phyloP scores from a whole-genome alignment of 2,113 vertebrate species.

The Melanerpes formicivorus region DNA sequence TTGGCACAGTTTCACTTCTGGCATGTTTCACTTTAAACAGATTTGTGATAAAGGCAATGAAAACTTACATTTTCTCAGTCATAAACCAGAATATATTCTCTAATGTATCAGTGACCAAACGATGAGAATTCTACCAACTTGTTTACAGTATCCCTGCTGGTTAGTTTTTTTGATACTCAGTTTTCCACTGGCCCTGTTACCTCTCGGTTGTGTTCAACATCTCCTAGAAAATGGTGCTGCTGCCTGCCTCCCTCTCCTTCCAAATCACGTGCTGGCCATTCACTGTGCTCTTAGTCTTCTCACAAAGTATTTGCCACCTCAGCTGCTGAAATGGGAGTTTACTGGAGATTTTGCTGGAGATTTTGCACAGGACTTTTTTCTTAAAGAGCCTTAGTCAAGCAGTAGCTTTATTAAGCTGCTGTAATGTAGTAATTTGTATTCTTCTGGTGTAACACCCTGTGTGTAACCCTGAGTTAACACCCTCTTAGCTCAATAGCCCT shows the following conservation, averaged over 20 bases:
- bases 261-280: rapidly evolving
- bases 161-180: not conserved
- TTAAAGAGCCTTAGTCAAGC: not conserved
- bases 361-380: not conserved
- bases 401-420: not conserved
- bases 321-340: not conserved
- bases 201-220: not conserved
- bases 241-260: not conserved
- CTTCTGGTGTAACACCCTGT: not conserved
- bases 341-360: not conserved
- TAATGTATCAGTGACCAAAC: not conserved
- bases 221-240: not conserved
- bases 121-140: not conserved
- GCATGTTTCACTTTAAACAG: not conserved
- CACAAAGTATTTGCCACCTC: not conserved
- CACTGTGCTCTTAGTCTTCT: not conserved
- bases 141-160: not conserved
- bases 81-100: not conserved
- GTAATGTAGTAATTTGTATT: not conserved
- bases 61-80: not conserved
- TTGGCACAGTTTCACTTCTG: not conserved
- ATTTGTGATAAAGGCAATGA: not conserved
- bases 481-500: not conserved
- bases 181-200: not conserved
- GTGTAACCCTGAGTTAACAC: no score